Evolutionary conservation across 1,140 invertebrate genomes (phyloP).

Genomic region (Zaprionus capensis): DNA sequence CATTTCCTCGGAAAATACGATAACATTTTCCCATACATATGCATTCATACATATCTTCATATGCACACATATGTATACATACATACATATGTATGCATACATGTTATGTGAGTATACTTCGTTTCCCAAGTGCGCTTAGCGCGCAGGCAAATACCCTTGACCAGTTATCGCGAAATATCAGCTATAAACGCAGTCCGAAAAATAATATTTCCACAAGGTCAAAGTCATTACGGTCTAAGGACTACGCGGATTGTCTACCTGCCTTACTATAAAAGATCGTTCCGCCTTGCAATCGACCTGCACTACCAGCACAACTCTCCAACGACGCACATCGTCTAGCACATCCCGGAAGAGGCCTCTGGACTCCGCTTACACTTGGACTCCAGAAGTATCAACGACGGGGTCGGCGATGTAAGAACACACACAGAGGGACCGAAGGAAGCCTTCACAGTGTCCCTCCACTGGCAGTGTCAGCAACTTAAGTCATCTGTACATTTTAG

Average conservation of each 20-base stretch:
- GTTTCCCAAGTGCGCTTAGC: conserved; percentile 2
- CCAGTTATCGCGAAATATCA: conserved; percentile 39
- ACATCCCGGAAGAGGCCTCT: conserved; percentile 9
- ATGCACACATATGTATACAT: not conserved
- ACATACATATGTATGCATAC: not conserved
- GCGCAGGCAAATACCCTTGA: conserved; percentile 1
- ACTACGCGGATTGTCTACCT: conserved; percentile 44
- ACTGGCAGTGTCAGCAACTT: conserved; percentile 47
- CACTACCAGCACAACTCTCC: conserved; percentile 62
- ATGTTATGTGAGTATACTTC: not conserved
- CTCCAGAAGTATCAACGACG: not conserved
- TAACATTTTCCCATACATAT: not conserved
- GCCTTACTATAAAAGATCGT: conserved; percentile 55
- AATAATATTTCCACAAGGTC: conserved; percentile 55
- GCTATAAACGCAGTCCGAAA: conserved; percentile 39
- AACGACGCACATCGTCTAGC: conserved; percentile 39
- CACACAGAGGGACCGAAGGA: not conserved
- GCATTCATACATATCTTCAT: not conserved
- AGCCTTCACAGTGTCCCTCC: not conserved
- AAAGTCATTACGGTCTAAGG: conserved; percentile 62
- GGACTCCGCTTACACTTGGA: not conserved
- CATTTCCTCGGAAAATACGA: conserved; percentile 2
- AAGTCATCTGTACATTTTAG: conserved; percentile 18
- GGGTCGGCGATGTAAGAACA: not conserved
- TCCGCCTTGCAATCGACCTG: conserved; percentile 41